Conservation (phyloP, 2,888 invertebrate species). For the Eucriotettix oculatus region DNA sequence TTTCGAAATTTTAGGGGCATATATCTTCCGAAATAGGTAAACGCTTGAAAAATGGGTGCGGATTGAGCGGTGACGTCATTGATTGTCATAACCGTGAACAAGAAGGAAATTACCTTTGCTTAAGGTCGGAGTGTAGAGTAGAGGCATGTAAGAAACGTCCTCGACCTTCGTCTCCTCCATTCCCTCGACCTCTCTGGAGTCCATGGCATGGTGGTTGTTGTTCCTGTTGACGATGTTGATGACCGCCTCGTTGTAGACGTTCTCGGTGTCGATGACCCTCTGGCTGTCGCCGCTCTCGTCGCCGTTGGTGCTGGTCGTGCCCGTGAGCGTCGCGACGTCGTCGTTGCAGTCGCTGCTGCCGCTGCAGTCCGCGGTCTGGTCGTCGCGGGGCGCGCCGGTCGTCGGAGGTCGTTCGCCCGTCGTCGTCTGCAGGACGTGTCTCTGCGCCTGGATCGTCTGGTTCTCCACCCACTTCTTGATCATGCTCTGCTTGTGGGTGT, state of each 20-base stretch:
- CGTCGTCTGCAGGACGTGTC: conserved; percentile 1
- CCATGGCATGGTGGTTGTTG: too few relatives aligned
- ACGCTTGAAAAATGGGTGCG: too few relatives aligned
- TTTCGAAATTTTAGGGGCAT: too few relatives aligned
- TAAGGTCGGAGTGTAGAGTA: not conserved
- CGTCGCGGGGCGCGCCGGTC: not conserved
- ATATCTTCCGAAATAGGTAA: too few relatives aligned
- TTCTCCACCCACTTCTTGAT: conserved; percentile 87
- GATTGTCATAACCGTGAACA: too few relatives aligned
- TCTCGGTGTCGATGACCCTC: not conserved
- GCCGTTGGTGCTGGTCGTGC: not conserved
- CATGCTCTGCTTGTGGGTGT: conserved; percentile 83
- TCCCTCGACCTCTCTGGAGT: not conserved
- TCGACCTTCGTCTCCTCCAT: not conserved
- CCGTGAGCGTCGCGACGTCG: not conserved
- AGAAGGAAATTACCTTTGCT: not conserved
- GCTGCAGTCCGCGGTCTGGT: not conserved
- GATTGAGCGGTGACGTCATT: too few relatives aligned
- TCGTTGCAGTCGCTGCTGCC: not conserved
- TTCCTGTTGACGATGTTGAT: not conserved
- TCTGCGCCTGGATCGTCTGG: conserved; percentile 65
- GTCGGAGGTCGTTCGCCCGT: not conserved
- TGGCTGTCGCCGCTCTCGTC: not conserved
- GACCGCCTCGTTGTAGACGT: not conserved
- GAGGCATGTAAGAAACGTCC: not conserved